Conservation (phyloP, 1,140 invertebrate genomes). For the Drosophila obscura region DNA sequence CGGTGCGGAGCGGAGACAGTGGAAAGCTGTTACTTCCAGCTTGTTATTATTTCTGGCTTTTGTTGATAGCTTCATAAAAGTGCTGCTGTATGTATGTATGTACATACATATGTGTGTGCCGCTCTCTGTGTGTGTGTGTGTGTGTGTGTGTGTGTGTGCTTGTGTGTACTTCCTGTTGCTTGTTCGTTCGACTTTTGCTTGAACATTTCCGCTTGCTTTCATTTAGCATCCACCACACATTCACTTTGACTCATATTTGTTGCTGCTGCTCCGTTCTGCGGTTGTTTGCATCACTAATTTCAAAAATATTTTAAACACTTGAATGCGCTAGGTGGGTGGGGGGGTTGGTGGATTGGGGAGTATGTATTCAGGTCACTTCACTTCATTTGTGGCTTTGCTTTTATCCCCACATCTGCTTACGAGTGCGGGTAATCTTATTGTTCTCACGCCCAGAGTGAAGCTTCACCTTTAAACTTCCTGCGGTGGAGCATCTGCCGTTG, state of each 20-base stretch:
- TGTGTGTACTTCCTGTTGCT: constrained; percentile 65
- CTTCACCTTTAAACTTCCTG: constrained; percentile 17
- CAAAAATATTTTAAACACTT: constrained; percentile 30
- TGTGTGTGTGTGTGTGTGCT: constrained; percentile 21
- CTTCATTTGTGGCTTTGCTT: background rate
- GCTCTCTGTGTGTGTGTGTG: constrained; percentile 28
- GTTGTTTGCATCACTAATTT: constrained; percentile 24
- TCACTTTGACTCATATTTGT: constrained; percentile 22
- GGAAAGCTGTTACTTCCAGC: constrained; percentile 54
- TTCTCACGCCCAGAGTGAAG: background rate
- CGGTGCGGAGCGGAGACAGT: constrained; percentile 33
- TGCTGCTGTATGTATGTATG: constrained; percentile 23
- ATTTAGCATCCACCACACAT: constrained; percentile 56
- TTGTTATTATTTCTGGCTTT: constrained; percentile 69
- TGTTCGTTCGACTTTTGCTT: constrained; percentile 63
- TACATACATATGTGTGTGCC: constrained; percentile 21
- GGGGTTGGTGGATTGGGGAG: too few relatives aligned
- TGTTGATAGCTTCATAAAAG: constrained; percentile 63
- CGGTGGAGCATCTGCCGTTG: constrained; percentile 21
- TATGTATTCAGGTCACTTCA: background rate
- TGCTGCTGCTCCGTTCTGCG: background rate
- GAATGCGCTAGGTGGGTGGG: background rate
- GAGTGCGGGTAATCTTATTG: background rate
- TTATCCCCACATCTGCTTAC: background rate
- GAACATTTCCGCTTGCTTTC: constrained; percentile 75